phyloP scores from a whole-genome alignment of 2,888 invertebrate genomes.

The Parnassius glacialis region DNA sequence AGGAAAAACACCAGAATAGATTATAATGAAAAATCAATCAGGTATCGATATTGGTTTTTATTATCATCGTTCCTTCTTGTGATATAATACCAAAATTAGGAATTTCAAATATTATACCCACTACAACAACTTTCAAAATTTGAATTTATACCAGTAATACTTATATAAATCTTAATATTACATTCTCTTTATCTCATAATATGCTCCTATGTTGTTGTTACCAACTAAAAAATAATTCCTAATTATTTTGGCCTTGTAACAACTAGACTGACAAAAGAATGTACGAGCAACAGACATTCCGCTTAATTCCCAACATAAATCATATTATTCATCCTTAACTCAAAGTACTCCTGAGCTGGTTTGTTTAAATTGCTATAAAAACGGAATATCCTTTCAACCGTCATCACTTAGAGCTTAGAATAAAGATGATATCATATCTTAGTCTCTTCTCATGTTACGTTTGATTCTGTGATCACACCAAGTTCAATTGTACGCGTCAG shows the following conservation, averaged over 20 bases:
- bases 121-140: too few relatives aligned
- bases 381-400: conserved; percentile 32
- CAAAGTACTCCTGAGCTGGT: conserved; percentile 28
- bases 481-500: conserved; percentile 21
- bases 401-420: conserved; percentile 34
- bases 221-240: conserved; percentile 28
- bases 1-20: too few relatives aligned
- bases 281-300: conserved; percentile 11
- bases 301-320: conserved; percentile 37
- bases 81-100: too few relatives aligned
- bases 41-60: too few relatives aligned
- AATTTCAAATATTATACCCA: too few relatives aligned
- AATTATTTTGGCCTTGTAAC: conserved; percentile 53
- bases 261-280: conserved; percentile 32
- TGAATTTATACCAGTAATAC: not conserved
- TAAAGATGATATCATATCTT: conserved; percentile 37
- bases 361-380: conserved; percentile 42
- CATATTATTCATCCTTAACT: conserved; percentile 33
- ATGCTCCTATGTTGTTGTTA: conserved; percentile 1
- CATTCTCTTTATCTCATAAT: not conserved
- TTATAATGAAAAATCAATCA: too few relatives aligned
- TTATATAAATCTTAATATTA: too few relatives aligned
- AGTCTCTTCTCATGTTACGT: conserved; percentile 26
- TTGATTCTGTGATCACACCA: conserved; percentile 12
- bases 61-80: too few relatives aligned